phyloP scores from a whole-genome alignment of 2,113 vertebrate species.

The Seriola quinqueradiata region DNA sequence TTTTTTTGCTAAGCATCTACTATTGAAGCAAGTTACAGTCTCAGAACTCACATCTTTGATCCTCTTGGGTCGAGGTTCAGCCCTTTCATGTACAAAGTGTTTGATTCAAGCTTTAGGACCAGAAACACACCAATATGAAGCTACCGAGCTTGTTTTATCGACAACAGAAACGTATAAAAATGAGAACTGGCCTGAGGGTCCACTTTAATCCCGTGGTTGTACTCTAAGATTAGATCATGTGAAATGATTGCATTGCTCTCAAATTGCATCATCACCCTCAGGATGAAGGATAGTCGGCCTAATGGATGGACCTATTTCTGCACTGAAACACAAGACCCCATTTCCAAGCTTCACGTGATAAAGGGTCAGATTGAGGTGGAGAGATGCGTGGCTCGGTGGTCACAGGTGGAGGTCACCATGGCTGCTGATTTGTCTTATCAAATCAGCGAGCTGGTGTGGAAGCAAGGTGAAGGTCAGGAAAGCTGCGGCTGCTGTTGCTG shows the following conservation, averaged over 20 bases:
- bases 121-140: conserved; percentile 39
- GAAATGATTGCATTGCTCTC: conserved; percentile 73
- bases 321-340: conserved; percentile 32
- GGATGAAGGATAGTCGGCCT: conserved; percentile 57
- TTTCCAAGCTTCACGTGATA: conserved; percentile 46
- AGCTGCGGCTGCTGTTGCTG: conserved; percentile 31
- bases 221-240: conserved; percentile 66
- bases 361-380: conserved; percentile 41
- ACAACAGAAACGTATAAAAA: conserved; percentile 60
- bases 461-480: conserved; percentile 73
- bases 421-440: conserved; percentile 60
- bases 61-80: not conserved
- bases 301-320: conserved; percentile 49
- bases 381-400: conserved; percentile 40
- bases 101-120: conserved; percentile 46
- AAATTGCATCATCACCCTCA: conserved; percentile 78
- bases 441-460: conserved; percentile 52
- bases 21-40: not conserved
- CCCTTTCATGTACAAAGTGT: conserved; percentile 26
- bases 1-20: not conserved
- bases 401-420: conserved; percentile 48
- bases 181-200: conserved; percentile 53
- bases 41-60: conserved; percentile 20
- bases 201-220: conserved; percentile 63
- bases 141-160: conserved; percentile 46